These are phyloP conservation scores for Xestia c-nigrum DNA, from an alignment of 2,888 invertebrate species.

Conservation along the genomic window DNA sequence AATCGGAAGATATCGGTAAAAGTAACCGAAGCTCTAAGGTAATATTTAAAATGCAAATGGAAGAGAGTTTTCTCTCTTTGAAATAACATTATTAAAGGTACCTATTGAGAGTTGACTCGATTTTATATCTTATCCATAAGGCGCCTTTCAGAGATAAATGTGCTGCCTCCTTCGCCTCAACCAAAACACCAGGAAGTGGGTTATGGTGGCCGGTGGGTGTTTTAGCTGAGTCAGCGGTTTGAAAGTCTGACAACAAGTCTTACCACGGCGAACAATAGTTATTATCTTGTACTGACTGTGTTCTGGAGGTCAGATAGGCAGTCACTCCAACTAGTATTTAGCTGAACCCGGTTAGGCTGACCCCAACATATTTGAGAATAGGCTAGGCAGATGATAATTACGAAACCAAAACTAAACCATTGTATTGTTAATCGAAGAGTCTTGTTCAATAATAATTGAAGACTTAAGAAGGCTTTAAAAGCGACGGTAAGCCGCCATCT, in stretches of 20 bases:
- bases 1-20: constrained; percentile 1
- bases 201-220: neutral
- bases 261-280: too few species aligned
- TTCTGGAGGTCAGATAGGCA: too few species aligned
- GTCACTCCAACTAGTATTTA: too few species aligned
- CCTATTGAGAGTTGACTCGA: constrained; percentile 4
- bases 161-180: neutral
- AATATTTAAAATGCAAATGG: constrained; percentile 25
- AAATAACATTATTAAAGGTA: constrained; percentile 14
- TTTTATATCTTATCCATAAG: constrained; percentile 1
- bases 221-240: neutral
- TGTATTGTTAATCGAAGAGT: neutral
- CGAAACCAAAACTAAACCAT: neutral
- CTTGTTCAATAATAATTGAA: constrained; percentile 7
- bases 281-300: too few species aligned
- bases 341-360: too few species aligned
- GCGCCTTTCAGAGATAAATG: too few species aligned
- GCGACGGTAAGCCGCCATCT: constrained; percentile 6
- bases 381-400: neutral
- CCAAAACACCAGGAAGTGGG: neutral
- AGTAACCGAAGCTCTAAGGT: constrained; percentile 4
- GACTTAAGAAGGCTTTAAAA: constrained; percentile 4
- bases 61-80: neutral
- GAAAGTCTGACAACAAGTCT: too few species aligned
- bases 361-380: too few species aligned